A percentile compares a stretch with the other conserved stretches of the same genome.
These are phyloP conservation scores for Parasteatoda lunata DNA, from an alignment of 2,888 invertebrate genomes.

Conservation along the genomic window DNA sequence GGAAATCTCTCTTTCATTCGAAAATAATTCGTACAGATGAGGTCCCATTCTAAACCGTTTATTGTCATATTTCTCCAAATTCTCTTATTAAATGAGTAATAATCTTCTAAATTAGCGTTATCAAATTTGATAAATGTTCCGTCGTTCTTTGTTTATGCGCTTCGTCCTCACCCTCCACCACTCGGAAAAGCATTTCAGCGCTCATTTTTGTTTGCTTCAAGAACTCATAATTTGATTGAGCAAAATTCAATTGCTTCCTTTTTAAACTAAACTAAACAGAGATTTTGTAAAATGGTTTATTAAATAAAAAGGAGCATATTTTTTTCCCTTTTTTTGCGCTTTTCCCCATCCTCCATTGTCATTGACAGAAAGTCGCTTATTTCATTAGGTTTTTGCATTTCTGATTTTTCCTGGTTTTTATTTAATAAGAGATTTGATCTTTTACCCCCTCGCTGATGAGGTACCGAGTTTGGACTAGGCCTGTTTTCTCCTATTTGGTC, in stretches of 20 bases:
- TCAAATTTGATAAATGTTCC: conserved; percentile 54
- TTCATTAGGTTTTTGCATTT: conserved; percentile 67
- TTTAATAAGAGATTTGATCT: conserved; percentile 67
- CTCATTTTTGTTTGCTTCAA: conserved; percentile 13
- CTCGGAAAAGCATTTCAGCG: not conserved
- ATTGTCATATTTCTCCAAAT: conserved; percentile 56
- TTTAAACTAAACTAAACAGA: conserved; percentile 68
- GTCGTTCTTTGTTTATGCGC: not conserved
- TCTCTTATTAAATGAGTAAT: conserved; percentile 66
- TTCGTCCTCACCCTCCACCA: not conserved
- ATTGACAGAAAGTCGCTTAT: conserved; percentile 51
- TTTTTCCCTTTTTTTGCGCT: not conserved
- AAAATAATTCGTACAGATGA: conserved; percentile 45
- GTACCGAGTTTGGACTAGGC: not conserved
- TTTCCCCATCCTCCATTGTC: conserved; percentile 29
- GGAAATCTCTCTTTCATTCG: conserved; percentile 42
- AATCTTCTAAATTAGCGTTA: conserved; percentile 60
- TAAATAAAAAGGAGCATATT: conserved; percentile 50
- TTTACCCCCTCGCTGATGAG: conserved; percentile 34
- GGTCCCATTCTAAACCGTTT: conserved; percentile 52
- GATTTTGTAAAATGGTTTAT: conserved; percentile 68
- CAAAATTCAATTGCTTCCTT: conserved; percentile 59
- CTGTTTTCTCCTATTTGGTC: not conserved
- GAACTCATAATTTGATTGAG: conserved; percentile 63
- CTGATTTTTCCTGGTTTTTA: conserved; percentile 63